These are phyloP conservation scores for Clarias fuscus DNA, from an alignment of 2,797 vertebrate genomes.

Conservation along the genomic window DNA sequence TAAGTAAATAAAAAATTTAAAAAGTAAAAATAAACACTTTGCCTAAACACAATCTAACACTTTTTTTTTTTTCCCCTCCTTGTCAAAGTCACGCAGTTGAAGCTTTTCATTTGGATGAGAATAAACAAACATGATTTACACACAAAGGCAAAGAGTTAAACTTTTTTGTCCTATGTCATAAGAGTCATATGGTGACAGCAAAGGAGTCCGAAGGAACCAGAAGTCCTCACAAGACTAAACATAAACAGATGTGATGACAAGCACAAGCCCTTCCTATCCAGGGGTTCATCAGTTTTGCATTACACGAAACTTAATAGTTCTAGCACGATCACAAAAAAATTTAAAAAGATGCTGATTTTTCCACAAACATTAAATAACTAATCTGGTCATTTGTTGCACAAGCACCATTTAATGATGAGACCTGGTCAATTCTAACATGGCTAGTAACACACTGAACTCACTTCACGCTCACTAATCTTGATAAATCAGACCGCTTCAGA, in stretches of 20 bases:
- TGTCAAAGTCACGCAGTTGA: neutral
- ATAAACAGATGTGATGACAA: neutral
- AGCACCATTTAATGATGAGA: neutral
- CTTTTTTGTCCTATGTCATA: neutral
- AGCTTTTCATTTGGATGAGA: neutral
- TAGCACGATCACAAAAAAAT: neutral
- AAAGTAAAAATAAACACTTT: neutral
- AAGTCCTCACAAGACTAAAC: neutral
- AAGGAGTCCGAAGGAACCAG: neutral
- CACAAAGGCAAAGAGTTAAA: too few species aligned
- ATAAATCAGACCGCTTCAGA: neutral
- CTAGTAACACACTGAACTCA: neutral
- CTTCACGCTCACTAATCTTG: neutral
- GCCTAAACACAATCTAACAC: neutral
- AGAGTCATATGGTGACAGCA: neutral
- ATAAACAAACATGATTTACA: neutral
- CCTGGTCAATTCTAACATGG: neutral
- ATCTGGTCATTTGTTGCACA: neutral
- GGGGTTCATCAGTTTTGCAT: neutral
- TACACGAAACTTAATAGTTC: neutral
- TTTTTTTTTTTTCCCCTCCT: neutral
- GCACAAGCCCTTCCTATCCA: neutral
- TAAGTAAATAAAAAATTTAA: too few species aligned
- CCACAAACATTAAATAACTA: neutral
- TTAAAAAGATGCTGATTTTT: neutral